These are phyloP conservation scores for Cydia amplana DNA, from an alignment of 1,140 invertebrate species.

Conservation along the genomic window DNA sequence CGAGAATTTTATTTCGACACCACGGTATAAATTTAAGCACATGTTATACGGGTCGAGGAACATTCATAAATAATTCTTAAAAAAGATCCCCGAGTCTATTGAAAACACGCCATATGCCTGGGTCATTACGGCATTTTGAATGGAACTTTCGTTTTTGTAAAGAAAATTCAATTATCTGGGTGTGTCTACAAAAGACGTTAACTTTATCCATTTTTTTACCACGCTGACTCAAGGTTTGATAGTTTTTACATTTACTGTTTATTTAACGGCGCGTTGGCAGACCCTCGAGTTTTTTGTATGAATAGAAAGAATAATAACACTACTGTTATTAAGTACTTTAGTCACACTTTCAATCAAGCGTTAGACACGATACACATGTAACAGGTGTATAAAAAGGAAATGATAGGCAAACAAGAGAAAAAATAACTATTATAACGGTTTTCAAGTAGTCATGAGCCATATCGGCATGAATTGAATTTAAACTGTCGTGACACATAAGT, in stretches of 20 bases:
- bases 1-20: conserved; percentile 22
- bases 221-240: conserved; percentile 40
- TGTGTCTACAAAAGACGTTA: conserved; percentile 46
- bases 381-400: conserved; percentile 11
- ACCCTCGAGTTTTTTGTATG: conserved; percentile 39
- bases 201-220: conserved; percentile 47
- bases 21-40: conserved; percentile 29
- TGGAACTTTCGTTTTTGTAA: conserved; percentile 50
- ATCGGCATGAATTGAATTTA: too few species aligned
- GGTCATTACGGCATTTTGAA: conserved; percentile 53
- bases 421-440: background rate
- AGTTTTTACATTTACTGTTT: conserved; percentile 49
- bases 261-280: conserved; percentile 45
- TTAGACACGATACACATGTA: conserved; percentile 9
- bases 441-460: background rate
- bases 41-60: conserved; percentile 38
- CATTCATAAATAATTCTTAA: conserved; percentile 36
- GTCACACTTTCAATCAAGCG: conserved; percentile 26
- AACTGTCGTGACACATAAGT: too few species aligned
- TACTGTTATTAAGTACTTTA: conserved; percentile 36
- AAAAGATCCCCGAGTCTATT: conserved; percentile 43
- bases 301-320: conserved; percentile 42
- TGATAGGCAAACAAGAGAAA: background rate
- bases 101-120: conserved; percentile 58
- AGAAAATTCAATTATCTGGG: conserved; percentile 60